phyloP scores from a whole-genome alignment of 1,140 invertebrate species.

The Artemia franciscana region DNA sequence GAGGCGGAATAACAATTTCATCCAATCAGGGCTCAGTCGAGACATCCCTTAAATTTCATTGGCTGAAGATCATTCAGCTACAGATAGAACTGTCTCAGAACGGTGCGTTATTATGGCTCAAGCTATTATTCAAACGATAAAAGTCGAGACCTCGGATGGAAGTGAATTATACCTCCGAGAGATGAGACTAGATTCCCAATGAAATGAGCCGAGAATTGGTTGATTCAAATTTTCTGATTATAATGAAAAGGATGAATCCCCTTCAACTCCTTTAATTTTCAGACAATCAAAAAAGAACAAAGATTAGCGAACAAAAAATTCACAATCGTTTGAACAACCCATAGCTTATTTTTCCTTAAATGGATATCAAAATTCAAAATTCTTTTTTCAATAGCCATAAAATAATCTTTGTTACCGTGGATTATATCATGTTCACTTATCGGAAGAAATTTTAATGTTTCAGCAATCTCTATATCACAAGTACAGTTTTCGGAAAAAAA shows the following conservation, averaged over 20 bases:
- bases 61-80: not conserved
- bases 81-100: not conserved
- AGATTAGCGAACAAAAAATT: no score
- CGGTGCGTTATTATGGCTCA: not conserved
- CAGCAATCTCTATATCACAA: no score
- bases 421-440: no score
- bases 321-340: no score
- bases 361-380: no score
- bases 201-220: not conserved
- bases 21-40: not conserved
- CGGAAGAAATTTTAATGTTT: no score
- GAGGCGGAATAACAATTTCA: not conserved
- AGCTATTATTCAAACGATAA: not conserved
- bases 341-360: no score
- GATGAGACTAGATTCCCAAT: not conserved
- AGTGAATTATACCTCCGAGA: not conserved
- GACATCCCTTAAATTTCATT: not conserved
- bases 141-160: not conserved
- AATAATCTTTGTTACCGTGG: no score
- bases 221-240: not conserved
- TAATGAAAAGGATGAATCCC: not conserved
- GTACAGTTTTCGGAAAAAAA: no score
- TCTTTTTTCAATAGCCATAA: no score
- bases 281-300: no score
- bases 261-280: no score